Percentiles rank a stretch among this genome's conserved stretches.
These are phyloP conservation scores for Saccostrea glomerata DNA, from an alignment of 1,140 invertebrate species.

Conservation along the genomic window DNA sequence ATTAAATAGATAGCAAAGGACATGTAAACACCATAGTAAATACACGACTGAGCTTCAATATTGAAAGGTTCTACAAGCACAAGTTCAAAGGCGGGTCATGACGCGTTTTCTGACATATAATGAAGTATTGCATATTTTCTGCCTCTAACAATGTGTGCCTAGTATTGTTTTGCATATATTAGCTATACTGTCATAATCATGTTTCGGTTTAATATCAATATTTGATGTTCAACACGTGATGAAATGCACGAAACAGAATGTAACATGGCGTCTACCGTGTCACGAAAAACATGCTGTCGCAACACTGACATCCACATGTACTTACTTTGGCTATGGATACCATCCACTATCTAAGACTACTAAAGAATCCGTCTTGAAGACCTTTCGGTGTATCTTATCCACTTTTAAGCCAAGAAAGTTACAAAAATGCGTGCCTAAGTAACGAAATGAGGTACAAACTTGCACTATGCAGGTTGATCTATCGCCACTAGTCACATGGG, in stretches of 20 bases:
- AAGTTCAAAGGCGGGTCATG: conserved; percentile 54
- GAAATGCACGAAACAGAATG: conserved; percentile 12
- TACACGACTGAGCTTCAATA: not conserved
- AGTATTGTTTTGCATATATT: not conserved
- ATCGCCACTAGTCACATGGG: conserved; percentile 69
- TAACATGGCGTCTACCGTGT: conserved; percentile 42
- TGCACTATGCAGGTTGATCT: conserved; percentile 60
- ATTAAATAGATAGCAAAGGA: not conserved
- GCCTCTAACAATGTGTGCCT: not conserved
- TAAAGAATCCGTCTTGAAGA: conserved; percentile 39
- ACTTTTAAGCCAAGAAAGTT: conserved; percentile 54
- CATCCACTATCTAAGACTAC: conserved; percentile 24
- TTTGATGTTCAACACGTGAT: conserved; percentile 26
- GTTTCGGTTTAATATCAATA: not conserved
- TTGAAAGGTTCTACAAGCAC: not conserved
- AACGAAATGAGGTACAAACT: conserved; percentile 60
- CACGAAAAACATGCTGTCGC: conserved; percentile 30
- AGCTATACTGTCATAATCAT: not conserved
- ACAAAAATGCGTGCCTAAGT: conserved; percentile 56
- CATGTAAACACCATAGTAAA: not conserved
- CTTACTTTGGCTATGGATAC: conserved; percentile 43
- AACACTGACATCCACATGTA: conserved; percentile 20
- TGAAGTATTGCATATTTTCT: not conserved
- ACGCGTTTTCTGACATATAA: conserved; percentile 44
- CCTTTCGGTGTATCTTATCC: not conserved